These are phyloP conservation scores for Anastrepha obliqua DNA, from an alignment of 1,140 invertebrate genomes.

Conservation along the genomic window DNA sequence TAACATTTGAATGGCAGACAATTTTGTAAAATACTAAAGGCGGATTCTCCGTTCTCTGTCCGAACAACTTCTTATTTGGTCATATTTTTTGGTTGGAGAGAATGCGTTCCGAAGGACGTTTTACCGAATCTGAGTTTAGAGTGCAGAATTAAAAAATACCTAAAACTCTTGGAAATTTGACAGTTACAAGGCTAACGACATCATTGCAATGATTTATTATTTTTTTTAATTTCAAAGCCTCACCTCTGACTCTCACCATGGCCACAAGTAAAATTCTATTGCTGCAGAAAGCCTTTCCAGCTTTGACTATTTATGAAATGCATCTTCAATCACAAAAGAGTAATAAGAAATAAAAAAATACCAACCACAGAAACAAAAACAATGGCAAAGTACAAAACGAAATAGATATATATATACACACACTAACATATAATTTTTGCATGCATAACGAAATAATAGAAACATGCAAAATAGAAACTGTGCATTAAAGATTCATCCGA, in stretches of 20 bases:
- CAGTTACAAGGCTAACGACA: not conserved
- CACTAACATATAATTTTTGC: not conserved
- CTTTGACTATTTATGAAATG: not conserved
- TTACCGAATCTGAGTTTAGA: too few relatives aligned
- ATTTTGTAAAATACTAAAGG: not conserved
- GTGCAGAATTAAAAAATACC: too few relatives aligned
- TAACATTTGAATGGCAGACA: not conserved
- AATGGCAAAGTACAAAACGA: conserved; percentile 43
- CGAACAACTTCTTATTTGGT: too few relatives aligned
- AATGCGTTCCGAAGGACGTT: too few relatives aligned
- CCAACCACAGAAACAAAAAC: conserved; percentile 23
- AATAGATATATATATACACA: conserved; percentile 28
- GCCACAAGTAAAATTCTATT: not conserved
- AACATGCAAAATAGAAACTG: not conserved
- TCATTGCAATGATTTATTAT: not conserved
- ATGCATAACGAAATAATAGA: not conserved
- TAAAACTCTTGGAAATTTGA: conserved; percentile 37
- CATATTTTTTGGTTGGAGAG: too few relatives aligned
- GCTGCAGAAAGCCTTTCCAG: not conserved
- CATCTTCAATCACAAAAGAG: not conserved
- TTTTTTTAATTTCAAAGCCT: not conserved
- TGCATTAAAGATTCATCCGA: not conserved
- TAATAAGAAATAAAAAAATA: conserved; percentile 14
- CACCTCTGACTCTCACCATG: not conserved
- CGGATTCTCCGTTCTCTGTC: too few relatives aligned